Evolutionary conservation across 2,797 vertebrate genomes (phyloP).

Genomic region (Typhlichthys eigenmanni): DNA sequence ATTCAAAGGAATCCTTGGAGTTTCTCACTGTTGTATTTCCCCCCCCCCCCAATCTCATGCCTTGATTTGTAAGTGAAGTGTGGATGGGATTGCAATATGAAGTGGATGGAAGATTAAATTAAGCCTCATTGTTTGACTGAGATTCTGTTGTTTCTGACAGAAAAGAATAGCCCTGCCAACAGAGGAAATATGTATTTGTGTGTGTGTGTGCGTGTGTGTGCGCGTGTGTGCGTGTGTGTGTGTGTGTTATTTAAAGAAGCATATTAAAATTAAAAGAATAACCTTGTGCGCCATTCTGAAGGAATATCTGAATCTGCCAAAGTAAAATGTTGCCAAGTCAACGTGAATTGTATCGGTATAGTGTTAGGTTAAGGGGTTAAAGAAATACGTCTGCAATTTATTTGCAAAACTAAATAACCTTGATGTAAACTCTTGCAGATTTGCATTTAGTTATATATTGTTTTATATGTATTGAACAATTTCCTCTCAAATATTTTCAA

Average conservation of each 20-base stretch:
- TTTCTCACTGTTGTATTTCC: slow-evolving; percentile 72
- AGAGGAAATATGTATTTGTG: background rate
- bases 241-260: background rate
- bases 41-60: slow-evolving; percentile 71
- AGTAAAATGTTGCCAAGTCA: background rate
- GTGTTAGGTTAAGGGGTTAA: background rate
- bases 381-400: background rate
- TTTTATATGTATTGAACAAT: slow-evolving; percentile 32
- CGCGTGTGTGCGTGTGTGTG: background rate
- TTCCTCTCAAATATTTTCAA: too few species aligned
- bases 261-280: background rate
- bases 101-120: slow-evolving; percentile 59
- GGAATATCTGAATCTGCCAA: background rate
- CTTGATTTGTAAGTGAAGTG: slow-evolving; percentile 72
- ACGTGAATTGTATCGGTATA: too few species aligned
- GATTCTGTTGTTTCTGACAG: slow-evolving; percentile 41
- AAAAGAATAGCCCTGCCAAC: slow-evolving; percentile 34
- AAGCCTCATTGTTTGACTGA: slow-evolving; percentile 66
- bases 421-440: too few species aligned
- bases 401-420: too few species aligned
- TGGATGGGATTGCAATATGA: slow-evolving; percentile 19
- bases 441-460: too few species aligned
- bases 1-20: slow-evolving; percentile 90
- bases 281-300: background rate
- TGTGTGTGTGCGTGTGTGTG: background rate